phyloP scores from a whole-genome alignment of 1,140 invertebrate genomes.

The Drosophila carrolli region DNA sequence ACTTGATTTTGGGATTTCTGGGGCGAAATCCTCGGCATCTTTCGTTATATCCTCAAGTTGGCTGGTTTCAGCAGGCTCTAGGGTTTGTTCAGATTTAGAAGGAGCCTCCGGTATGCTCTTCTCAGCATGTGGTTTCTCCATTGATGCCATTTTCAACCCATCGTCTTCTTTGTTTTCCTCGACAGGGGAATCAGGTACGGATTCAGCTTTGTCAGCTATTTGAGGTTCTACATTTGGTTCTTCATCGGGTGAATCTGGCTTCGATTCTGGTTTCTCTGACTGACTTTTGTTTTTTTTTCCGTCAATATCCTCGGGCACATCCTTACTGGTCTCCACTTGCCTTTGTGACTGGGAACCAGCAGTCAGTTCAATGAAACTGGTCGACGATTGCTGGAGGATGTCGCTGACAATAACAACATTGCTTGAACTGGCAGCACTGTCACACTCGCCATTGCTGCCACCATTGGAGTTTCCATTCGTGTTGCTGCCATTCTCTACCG shows the following conservation, averaged over 20 bases:
- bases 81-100: background rate
- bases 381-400: conserved; percentile 66
- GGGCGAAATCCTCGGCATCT: background rate
- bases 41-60: background rate
- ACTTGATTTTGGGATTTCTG: background rate
- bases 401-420: conserved; percentile 65
- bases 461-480: conserved; percentile 46
- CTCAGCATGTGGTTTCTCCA: background rate
- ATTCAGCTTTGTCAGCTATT: background rate
- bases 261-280: background rate
- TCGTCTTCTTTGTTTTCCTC: background rate
- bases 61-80: background rate
- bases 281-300: background rate
- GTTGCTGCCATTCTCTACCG: conserved; percentile 45
- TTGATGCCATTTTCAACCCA: background rate
- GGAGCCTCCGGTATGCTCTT: background rate
- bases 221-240: background rate
- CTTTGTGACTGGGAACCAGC: conserved; percentile 12
- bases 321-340: background rate
- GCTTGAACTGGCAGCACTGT: conserved; percentile 5
- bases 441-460: conserved; percentile 38
- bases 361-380: conserved; percentile 60
- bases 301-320: background rate
- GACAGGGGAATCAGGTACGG: background rate
- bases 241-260: background rate